These are phyloP conservation scores for Rhombomys opimus DNA, from an alignment of 2,113 vertebrate species.

Conservation along the genomic window DNA sequence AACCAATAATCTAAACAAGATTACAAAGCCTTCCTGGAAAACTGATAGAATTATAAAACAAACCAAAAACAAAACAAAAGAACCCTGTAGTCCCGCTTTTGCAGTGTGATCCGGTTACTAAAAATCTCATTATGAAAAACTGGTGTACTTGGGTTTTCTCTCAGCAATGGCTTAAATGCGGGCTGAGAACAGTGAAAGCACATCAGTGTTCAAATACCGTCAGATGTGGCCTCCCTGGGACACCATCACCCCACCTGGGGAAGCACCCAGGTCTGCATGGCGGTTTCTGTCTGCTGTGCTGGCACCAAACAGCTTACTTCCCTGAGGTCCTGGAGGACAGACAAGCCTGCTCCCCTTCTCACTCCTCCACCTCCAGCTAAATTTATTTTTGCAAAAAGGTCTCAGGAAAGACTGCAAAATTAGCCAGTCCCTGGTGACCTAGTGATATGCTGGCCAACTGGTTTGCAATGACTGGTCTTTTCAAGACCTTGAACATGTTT, in stretches of 20 bases:
- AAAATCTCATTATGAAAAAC: neutral
- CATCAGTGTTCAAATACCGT: neutral
- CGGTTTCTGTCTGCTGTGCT: neutral
- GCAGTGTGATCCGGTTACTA: neutral
- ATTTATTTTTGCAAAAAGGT: neutral
- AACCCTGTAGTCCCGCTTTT: neutral
- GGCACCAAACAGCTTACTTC: neutral
- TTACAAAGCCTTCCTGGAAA: conserved; percentile 50
- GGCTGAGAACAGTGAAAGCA: neutral
- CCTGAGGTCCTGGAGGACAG: neutral
- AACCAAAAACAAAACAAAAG: neutral
- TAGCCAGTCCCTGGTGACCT: neutral
- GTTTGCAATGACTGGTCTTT: neutral
- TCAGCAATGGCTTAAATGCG: neutral
- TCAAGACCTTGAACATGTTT: neutral
- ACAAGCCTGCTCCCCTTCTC: neutral
- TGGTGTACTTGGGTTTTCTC: neutral
- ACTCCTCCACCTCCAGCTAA: neutral
- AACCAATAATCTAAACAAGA: conserved; percentile 39
- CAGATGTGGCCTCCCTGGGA: neutral
- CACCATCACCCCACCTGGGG: neutral
- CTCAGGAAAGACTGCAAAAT: neutral
- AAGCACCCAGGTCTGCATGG: neutral
- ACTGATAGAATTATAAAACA: neutral
- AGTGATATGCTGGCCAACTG: neutral